Evolutionary conservation across 2,888 invertebrate genomes (phyloP).

Genomic region (Drosophila formosana): DNA sequence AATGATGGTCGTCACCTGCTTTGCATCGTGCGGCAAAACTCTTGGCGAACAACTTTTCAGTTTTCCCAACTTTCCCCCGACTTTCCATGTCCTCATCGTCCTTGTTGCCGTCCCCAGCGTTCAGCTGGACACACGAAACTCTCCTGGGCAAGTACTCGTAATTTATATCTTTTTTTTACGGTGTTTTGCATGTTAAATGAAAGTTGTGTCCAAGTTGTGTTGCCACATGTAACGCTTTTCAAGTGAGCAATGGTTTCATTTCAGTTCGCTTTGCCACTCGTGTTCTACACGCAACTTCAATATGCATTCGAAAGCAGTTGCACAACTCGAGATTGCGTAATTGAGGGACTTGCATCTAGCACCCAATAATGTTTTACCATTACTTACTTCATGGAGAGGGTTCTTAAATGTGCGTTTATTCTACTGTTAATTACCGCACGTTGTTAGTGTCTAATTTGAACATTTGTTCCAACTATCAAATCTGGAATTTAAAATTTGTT

Average conservation of each 20-base stretch:
- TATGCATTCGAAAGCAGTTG: constrained; percentile 14
- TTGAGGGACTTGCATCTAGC: constrained; percentile 5
- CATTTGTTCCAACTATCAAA: too few relatives aligned
- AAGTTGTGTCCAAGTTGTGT: constrained; percentile 35
- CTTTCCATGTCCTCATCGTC: not conserved
- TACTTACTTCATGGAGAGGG: constrained; percentile 3
- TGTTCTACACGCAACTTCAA: constrained; percentile 20
- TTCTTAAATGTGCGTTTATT: not conserved
- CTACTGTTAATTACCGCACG: not conserved
- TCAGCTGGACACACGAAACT: constrained; percentile 30
- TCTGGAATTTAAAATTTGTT: too few relatives aligned
- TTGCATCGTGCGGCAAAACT: not conserved
- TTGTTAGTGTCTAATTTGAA: not conserved
- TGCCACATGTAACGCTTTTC: constrained; percentile 36
- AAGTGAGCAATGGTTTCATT: constrained; percentile 32
- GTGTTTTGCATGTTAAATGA: constrained; percentile 45
- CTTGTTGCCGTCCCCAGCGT: not conserved
- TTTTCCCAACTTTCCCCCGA: constrained; percentile 8
- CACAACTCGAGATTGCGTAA: constrained; percentile 11
- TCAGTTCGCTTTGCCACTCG: constrained; percentile 16
- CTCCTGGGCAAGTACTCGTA: constrained; percentile 34
- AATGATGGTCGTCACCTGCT: constrained; percentile 15
- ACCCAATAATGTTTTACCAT: constrained; percentile 12
- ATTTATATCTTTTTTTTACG: constrained; percentile 34
- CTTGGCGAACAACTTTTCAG: constrained; percentile 29